phyloP scores from a whole-genome alignment of 2,888 invertebrate species.

The Ceraclea dissimilis region DNA sequence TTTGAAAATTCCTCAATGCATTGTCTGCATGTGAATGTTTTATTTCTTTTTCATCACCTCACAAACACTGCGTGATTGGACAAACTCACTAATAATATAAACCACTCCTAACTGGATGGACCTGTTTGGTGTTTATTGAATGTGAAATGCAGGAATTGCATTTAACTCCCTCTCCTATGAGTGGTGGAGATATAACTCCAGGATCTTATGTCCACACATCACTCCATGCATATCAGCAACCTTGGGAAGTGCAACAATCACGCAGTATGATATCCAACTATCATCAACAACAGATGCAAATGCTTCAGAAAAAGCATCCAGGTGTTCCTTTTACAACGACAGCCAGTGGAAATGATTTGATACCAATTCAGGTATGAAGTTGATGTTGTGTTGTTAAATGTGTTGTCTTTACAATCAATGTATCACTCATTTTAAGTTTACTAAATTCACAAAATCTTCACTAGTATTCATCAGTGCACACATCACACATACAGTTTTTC shows the following conservation, averaged over 20 bases:
- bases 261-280: constrained; percentile 37
- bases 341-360: constrained; percentile 46
- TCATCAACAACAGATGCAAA: constrained; percentile 27
- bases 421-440: no score
- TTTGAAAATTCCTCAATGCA: constrained; percentile 3
- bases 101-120: constrained; percentile 28
- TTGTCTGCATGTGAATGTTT: constrained; percentile 49
- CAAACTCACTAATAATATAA: constrained; percentile 29
- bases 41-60: constrained; percentile 42
- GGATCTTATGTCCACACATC: constrained; percentile 39
- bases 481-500: no score
- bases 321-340: constrained; percentile 50
- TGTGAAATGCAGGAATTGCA: constrained; percentile 22
- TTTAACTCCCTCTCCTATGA: constrained; percentile 27
- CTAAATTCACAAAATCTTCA: no score
- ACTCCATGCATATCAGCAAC: constrained; percentile 57
- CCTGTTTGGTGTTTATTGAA: background rate
- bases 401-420: constrained; percentile 4
- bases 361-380: constrained; percentile 48
- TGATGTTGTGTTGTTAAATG: constrained; percentile 7
- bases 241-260: constrained; percentile 59
- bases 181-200: constrained; percentile 30
- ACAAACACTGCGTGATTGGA: constrained; percentile 45
- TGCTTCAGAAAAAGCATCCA: constrained; percentile 41
- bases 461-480: no score